Conservation (phyloP, 2,797 vertebrate genomes). For the Thamnophis elegans region DNA sequence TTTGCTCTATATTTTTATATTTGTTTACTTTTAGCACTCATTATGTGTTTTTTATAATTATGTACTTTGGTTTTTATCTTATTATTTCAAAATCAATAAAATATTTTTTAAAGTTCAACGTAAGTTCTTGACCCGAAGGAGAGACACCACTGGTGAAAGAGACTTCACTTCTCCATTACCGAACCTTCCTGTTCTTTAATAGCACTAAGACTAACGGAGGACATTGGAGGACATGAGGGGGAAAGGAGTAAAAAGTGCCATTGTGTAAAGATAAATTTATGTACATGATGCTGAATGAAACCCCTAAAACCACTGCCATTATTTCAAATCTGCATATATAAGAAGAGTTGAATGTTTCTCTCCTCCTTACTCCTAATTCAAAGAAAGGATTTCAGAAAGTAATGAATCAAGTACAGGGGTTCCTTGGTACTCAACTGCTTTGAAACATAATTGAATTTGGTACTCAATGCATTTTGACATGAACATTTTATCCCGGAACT, state of each 20-base stretch:
- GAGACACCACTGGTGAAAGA: background rate
- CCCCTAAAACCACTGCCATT: background rate
- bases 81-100: background rate
- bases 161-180: background rate
- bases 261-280: background rate
- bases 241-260: background rate
- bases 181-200: too few species aligned
- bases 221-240: background rate
- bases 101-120: background rate
- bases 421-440: background rate
- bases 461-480: background rate
- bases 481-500: background rate
- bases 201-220: background rate
- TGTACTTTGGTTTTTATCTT: background rate
- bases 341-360: background rate
- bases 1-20: background rate
- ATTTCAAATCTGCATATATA: background rate
- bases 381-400: background rate
- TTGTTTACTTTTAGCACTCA: background rate
- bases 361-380: background rate
- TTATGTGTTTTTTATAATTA: background rate
- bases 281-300: background rate
- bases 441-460: background rate
- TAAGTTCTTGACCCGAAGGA: background rate
- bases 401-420: background rate